Conservation (phyloP, 2,797 vertebrate genomes). For the Alfaro cultratus region DNA sequence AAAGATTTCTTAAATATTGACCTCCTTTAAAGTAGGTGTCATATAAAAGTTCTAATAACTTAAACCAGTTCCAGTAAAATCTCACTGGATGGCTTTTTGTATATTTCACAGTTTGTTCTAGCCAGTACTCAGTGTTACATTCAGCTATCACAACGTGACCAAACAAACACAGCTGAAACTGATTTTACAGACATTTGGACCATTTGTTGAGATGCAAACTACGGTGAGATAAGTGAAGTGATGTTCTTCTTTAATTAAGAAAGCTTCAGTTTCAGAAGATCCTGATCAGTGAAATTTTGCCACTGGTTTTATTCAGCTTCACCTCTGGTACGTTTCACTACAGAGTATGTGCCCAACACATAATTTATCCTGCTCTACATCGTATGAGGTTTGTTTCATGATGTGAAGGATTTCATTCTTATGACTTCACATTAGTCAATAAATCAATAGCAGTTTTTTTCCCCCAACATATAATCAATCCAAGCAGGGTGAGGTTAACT, state of each 20-base stretch:
- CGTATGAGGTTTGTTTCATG: conserved; percentile 21
- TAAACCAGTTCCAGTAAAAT: not conserved
- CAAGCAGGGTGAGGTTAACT: not conserved
- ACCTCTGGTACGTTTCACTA: not conserved
- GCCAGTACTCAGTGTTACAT: not conserved
- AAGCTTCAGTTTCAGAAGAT: not conserved
- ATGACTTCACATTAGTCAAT: conserved; percentile 1
- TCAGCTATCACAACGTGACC: not conserved
- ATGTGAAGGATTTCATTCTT: not conserved
- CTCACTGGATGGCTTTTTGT: not conserved
- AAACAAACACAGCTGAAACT: not conserved
- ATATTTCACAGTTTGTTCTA: not conserved
- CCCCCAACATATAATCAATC: not conserved
- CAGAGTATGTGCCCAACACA: not conserved
- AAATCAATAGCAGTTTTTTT: not conserved
- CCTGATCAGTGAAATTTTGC: not conserved
- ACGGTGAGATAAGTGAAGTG: not conserved
- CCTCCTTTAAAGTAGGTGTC: not conserved
- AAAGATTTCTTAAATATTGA: too few relatives aligned
- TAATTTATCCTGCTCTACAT: not conserved
- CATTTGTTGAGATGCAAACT: not conserved
- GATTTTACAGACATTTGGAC: not conserved
- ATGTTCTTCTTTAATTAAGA: not conserved
- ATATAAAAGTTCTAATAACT: not conserved
- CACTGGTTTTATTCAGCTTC: not conserved